Evolutionary conservation across 1,140 invertebrate species (phyloP), one percentile per base, ranked within the genome.

Genomic region (Sinella curviseta): DNA sequence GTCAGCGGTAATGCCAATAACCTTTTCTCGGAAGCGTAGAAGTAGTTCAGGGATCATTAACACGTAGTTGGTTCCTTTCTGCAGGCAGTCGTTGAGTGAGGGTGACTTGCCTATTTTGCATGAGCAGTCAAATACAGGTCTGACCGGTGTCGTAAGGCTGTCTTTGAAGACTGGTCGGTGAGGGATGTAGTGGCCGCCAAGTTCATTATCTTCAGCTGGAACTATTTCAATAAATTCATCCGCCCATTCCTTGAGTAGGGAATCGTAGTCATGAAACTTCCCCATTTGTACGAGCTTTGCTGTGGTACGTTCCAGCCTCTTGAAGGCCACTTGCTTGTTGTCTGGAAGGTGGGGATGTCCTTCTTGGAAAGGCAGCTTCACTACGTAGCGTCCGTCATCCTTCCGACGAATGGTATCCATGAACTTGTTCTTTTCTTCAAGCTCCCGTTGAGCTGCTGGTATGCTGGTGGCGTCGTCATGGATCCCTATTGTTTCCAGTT

Each of bases 401-500:
- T 79, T 82, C 26, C 84, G 76, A 33, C 57, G 77, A 55, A 85
- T 82, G 24, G 85, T 85, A 12, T 82, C 35, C 48, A 60, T 78
- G 86, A 86, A 79, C 85, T 77, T 24, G 1, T 70, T 48, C 20
- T 24, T 60, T 14, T 16, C 65, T 70, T 33, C 28, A 31, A 31
- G 3, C 8, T 48, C 39, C 39, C 39, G 39, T 20, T 48, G 39
- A 20, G 39, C 39, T 20, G 39, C 39, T n/a, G 20, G 39, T 82
- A 80, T 65, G 78, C 70, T 0, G 81, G 82, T n/a, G 74, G 79
- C 31, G 81, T 48, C 39, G 39, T 48, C 85, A 16, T 12, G 70
- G 57, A 87, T 86, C 35, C 86, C 86, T 2, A 87, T 35, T 36
- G 82, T 80, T 75, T 87, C 86, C 34, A 87, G 76, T 24, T 67